Conservation (phyloP, 2,797 vertebrate species). For the Ciconia nigra region DNA sequence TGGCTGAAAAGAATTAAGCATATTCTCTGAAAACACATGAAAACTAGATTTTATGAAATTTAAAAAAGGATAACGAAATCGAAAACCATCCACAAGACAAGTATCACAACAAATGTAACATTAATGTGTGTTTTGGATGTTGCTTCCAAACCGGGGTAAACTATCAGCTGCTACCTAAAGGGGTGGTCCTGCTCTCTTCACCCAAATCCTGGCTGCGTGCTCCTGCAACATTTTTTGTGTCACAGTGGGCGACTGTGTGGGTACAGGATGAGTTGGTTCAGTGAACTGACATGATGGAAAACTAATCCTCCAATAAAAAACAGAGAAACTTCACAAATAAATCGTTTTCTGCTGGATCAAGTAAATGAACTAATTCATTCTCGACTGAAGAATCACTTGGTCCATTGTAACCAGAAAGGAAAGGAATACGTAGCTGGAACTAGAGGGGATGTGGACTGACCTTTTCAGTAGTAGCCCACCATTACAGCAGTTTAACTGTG, state of each 20-base stretch:
- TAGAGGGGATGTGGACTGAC: neutral
- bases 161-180: neutral
- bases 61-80: neutral
- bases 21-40: neutral
- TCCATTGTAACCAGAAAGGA: neutral
- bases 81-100: neutral
- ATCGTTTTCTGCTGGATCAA: neutral
- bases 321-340: neutral
- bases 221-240: neutral
- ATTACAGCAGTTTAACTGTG: neutral
- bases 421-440: neutral
- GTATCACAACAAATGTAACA: neutral
- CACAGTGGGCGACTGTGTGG: neutral
- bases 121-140: neutral
- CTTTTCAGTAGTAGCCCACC: neutral
- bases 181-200: neutral
- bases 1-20: neutral
- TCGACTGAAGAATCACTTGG: neutral
- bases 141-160: neutral
- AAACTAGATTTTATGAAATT: neutral
- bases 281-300: slow-evolving; percentile 3
- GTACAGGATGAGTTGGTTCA: neutral
- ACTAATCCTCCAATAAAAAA: neutral
- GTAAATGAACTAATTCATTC: slow-evolving; percentile 47
- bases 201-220: neutral